These are phyloP conservation scores for Aythya baeri DNA, from an alignment of 2,113 vertebrate genomes.

Conservation along the genomic window DNA sequence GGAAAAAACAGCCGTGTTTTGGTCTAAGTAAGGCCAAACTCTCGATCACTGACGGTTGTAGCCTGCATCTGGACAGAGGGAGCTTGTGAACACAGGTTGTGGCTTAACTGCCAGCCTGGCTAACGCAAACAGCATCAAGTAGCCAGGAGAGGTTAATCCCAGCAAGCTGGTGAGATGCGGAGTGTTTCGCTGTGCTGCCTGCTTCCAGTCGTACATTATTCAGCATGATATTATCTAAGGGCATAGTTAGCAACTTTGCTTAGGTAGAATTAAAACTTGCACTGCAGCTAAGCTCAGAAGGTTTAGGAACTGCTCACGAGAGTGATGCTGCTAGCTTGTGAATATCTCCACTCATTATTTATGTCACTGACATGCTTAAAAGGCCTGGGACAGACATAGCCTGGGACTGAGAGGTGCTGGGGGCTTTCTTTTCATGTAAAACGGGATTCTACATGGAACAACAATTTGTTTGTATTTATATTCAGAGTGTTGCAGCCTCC, in stretches of 20 bases:
- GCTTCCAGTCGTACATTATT: background rate
- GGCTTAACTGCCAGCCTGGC: background rate
- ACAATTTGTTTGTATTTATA: background rate
- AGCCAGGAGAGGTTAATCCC: background rate
- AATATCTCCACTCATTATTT: background rate
- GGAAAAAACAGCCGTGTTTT: background rate
- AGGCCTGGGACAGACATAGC: background rate
- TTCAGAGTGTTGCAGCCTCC: background rate
- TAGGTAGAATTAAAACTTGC: background rate
- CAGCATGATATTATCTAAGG: background rate
- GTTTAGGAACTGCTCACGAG: background rate
- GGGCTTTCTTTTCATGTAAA: background rate
- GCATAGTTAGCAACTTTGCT: background rate
- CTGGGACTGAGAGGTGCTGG: background rate
- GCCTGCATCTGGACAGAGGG: background rate
- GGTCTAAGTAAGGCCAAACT: background rate
- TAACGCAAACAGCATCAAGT: background rate
- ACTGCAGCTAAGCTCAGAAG: background rate
- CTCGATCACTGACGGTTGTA: background rate
- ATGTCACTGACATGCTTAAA: background rate
- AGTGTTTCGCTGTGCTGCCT: background rate
- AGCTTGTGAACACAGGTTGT: background rate
- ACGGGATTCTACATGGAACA: rapidly evolving
- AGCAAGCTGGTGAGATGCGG: background rate
- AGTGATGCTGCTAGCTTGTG: background rate